phyloP scores from a whole-genome alignment of 2,888 invertebrate genomes.

The Lasius fuliginosus region DNA sequence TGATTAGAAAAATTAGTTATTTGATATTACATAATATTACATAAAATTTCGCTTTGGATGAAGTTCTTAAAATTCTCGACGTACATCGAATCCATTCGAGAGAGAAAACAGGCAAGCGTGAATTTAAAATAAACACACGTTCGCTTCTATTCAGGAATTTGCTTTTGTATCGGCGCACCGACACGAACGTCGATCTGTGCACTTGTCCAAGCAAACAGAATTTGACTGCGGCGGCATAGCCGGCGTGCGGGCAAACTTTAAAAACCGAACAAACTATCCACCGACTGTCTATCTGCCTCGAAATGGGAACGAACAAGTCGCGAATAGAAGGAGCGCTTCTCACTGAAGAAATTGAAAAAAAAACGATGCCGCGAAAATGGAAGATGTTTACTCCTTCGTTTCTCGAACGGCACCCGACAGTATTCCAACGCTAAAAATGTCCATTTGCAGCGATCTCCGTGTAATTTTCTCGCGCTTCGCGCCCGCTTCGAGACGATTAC shows the following conservation, averaged over 20 bases:
- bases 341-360: slow-evolving; percentile 38
- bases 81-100: slow-evolving; percentile 22
- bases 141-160: slow-evolving; percentile 41
- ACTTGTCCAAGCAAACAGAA: slow-evolving; percentile 55
- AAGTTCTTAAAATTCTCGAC: slow-evolving; percentile 7
- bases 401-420: slow-evolving; percentile 8
- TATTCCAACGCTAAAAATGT: slow-evolving; percentile 32
- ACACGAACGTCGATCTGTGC: slow-evolving; percentile 45
- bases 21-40: not conserved
- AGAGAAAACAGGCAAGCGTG: slow-evolving; percentile 36
- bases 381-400: slow-evolving; percentile 57
- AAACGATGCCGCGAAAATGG: slow-evolving; percentile 32
- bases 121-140: slow-evolving; percentile 52
- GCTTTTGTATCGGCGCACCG: slow-evolving; percentile 18
- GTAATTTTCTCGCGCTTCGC: slow-evolving; percentile 42
- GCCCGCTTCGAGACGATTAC: slow-evolving; percentile 34
- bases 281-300: slow-evolving; percentile 37
- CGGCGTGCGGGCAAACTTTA: slow-evolving; percentile 39
- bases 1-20: not conserved
- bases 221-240: slow-evolving; percentile 56
- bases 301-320: slow-evolving; percentile 41
- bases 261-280: slow-evolving; percentile 56
- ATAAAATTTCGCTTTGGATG: not conserved
- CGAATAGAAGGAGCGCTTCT: slow-evolving; percentile 46
- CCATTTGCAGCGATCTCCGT: slow-evolving; percentile 30